These are phyloP conservation scores for Acanthoscelides obtectus DNA, from an alignment of 2,888 invertebrate genomes.

Conservation along the genomic window DNA sequence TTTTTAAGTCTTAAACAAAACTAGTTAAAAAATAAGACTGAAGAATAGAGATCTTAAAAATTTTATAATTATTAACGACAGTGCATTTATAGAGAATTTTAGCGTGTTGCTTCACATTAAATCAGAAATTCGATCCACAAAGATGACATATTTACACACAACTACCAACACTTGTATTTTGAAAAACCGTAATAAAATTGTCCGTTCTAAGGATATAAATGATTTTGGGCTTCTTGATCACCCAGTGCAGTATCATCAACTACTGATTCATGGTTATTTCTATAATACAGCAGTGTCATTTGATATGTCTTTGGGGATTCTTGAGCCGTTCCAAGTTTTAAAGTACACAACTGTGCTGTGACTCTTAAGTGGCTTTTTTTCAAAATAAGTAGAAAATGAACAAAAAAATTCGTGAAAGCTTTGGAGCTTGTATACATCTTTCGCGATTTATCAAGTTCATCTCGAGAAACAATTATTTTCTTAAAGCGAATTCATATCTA, in stretches of 20 bases:
- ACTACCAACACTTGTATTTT: neutral
- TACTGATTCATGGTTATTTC: neutral
- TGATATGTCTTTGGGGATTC: neutral
- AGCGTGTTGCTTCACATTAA: conserved; percentile 13
- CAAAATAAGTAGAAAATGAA: conserved; percentile 42
- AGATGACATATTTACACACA: conserved; percentile 10
- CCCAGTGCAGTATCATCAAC: neutral
- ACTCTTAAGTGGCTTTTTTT: conserved; percentile 56
- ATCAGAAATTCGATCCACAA: conserved; percentile 14
- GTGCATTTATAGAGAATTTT: conserved; percentile 19
- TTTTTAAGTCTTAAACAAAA: conserved; percentile 21
- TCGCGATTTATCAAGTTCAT: conserved; percentile 29
- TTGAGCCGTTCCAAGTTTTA: conserved; percentile 24
- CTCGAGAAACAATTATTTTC: conserved; percentile 13
- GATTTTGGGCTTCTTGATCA: no score
- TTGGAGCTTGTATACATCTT: conserved; percentile 38
- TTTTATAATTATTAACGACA: conserved; percentile 15
- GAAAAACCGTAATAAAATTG: no score
- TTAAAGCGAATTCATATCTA: conserved; percentile 30
- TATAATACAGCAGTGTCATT: neutral
- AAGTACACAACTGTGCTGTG: conserved; percentile 56
- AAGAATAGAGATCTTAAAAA: conserved; percentile 22
- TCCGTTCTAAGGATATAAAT: no score
- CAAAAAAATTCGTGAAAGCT: conserved; percentile 40
- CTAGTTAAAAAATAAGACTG: conserved; percentile 34